A percentile compares a stretch with the other conserved stretches of the same genome.
Evolutionary conservation across 2,888 invertebrate species (phyloP).

Genomic region (Anarsia innoxiella): DNA sequence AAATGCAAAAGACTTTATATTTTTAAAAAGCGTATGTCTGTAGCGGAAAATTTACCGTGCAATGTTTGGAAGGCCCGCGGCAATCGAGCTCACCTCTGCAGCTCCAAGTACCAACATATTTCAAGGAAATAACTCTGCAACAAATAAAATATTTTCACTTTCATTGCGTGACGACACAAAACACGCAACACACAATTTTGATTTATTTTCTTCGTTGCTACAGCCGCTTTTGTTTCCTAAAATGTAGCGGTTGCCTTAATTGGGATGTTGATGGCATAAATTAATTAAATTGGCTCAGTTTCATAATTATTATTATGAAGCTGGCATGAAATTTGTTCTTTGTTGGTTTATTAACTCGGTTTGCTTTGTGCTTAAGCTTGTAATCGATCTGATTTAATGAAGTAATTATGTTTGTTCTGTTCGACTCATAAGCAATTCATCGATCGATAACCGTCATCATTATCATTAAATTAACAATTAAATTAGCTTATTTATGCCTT

Average conservation of each 20-base stretch:
- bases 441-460: too few relatives aligned
- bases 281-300: slow-evolving; percentile 12
- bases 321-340: too few relatives aligned
- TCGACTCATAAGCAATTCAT: too few relatives aligned
- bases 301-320: not conserved
- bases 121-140: slow-evolving; percentile 31
- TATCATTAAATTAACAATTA: too few relatives aligned
- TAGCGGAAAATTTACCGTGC: slow-evolving; percentile 25
- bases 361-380: too few relatives aligned
- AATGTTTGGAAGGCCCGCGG: slow-evolving; percentile 27
- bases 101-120: slow-evolving; percentile 36
- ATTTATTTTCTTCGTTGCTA: slow-evolving; percentile 41
- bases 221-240: slow-evolving; percentile 33
- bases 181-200: slow-evolving; percentile 52
- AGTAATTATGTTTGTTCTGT: too few relatives aligned
- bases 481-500: too few relatives aligned
- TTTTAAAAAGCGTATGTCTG: too few relatives aligned
- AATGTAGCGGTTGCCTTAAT: slow-evolving; percentile 32
- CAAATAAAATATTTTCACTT: slow-evolving; percentile 35
- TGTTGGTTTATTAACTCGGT: too few relatives aligned
- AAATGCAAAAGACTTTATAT: too few relatives aligned
- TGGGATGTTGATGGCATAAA: slow-evolving; percentile 28
- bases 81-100: slow-evolving; percentile 25
- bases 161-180: slow-evolving; percentile 49
- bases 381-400: too few relatives aligned